These are phyloP conservation scores for Lordiphosa mommai DNA, from an alignment of 1,140 invertebrate genomes.

Conservation along the genomic window DNA sequence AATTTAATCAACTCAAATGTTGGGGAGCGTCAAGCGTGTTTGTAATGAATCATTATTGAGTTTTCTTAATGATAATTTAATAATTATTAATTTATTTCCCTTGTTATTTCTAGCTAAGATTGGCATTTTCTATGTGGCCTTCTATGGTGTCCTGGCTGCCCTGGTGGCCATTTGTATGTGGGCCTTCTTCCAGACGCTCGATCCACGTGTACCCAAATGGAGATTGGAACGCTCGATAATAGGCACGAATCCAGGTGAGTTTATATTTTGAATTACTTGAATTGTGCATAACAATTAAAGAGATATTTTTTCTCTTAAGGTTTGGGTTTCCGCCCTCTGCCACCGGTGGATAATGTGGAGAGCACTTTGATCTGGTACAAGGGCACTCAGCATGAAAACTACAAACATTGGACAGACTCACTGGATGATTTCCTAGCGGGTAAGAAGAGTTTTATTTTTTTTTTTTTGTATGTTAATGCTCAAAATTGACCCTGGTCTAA, in stretches of 20 bases:
- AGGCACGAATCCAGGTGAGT: conserved; percentile 92
- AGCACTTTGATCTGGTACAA: conserved; percentile 97
- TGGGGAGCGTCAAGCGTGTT: conserved; percentile 3
- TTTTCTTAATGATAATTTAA: conserved; percentile 33
- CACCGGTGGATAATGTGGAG: conserved; percentile 89
- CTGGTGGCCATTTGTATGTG: conserved; percentile 94
- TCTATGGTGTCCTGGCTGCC: conserved; percentile 92
- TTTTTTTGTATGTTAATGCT: conserved; percentile 45
- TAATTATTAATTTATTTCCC: conserved; percentile 16
- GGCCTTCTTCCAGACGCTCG: conserved; percentile 94
- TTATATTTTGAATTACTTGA: not conserved
- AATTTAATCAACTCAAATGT: conserved; percentile 64
- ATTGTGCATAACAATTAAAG: conserved; percentile 9
- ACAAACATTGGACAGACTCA: conserved; percentile 88
- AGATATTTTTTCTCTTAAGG: conserved; percentile 81
- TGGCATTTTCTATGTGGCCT: conserved; percentile 93
- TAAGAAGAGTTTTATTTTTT: conserved; percentile 75
- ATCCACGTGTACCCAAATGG: conserved; percentile 92
- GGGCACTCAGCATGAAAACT: conserved; percentile 86
- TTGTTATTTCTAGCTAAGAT: conserved; percentile 87
- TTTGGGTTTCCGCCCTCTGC: conserved; percentile 94
- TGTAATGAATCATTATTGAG: conserved; percentile 23
- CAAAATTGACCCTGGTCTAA: not conserved
- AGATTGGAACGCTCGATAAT: conserved; percentile 90
- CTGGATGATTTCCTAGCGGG: conserved; percentile 87